A percentile compares a stretch with the other conserved stretches of the same genome.
phyloP scores from a whole-genome alignment of 2,113 vertebrate species.

The Parus major region DNA sequence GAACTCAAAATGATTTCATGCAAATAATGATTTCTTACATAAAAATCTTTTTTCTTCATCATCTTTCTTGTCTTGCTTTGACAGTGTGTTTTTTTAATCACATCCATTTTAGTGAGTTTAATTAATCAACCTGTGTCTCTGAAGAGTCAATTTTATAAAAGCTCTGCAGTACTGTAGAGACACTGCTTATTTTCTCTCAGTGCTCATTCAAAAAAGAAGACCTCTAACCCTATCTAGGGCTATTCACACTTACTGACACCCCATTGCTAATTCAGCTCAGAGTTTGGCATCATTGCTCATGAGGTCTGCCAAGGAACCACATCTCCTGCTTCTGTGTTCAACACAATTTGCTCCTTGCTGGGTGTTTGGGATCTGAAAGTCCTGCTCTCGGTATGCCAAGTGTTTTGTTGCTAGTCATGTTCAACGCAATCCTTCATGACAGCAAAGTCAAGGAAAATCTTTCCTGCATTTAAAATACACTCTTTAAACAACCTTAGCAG shows the following conservation, averaged over 20 bases:
- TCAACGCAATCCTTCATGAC: conserved; percentile 46
- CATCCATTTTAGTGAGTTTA: conserved; percentile 36
- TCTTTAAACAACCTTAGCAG: neutral
- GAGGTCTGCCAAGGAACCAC: conserved; percentile 61
- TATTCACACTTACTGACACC: conserved; percentile 51
- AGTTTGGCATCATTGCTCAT: conserved; percentile 31
- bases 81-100: conserved; percentile 49
- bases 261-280: conserved; percentile 53
- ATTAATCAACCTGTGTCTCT: conserved; percentile 51
- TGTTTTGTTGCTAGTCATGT: conserved; percentile 54
- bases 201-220: conserved; percentile 33
- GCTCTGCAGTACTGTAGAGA: neutral
- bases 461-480: conserved; percentile 5
- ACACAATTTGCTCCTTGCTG: conserved; percentile 66
- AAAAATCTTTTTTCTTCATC: conserved; percentile 31
- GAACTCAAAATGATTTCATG: conserved; percentile 37
- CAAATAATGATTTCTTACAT: conserved; percentile 40
- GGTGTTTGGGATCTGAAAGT: conserved; percentile 56
- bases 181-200: neutral
- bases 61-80: conserved; percentile 21
- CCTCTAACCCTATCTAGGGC: conserved; percentile 47
- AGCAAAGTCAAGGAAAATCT: conserved; percentile 43
- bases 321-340: conserved; percentile 57
- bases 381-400: conserved; percentile 39
- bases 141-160: conserved; percentile 35